These are phyloP conservation scores for Volucella inanis DNA, from an alignment of 2,888 invertebrate species.

Conservation along the genomic window DNA sequence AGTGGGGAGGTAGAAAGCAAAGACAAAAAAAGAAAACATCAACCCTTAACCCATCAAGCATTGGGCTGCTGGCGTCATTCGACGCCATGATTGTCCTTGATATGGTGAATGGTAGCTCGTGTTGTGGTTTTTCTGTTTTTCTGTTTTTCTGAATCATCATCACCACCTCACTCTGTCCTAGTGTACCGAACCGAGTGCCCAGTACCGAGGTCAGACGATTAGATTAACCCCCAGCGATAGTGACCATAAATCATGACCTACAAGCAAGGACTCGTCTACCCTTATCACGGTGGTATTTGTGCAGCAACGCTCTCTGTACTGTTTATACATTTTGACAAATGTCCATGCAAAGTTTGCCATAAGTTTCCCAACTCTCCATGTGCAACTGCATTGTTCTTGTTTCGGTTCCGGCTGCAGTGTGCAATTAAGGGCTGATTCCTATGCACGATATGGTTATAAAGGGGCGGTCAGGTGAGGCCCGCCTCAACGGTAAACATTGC, in stretches of 20 bases:
- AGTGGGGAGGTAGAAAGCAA: conserved; percentile 1
- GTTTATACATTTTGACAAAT: conserved; percentile 71
- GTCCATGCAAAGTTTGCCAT: conserved; percentile 69
- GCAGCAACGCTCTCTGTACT: conserved; percentile 19
- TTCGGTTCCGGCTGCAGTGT: conserved; percentile 53
- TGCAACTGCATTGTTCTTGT: neutral
- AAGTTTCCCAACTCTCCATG: conserved; percentile 5
- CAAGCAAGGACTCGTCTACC: neutral
- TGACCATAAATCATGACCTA: conserved; percentile 69
- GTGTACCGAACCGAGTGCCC: too few relatives aligned
- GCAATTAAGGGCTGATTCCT: conserved; percentile 64
- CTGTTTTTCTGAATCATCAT: conserved; percentile 2
- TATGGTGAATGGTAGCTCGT: conserved; percentile 1
- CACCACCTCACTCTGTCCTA: neutral
- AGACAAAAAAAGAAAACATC: conserved; percentile 6
- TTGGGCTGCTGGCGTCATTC: conserved; percentile 34
- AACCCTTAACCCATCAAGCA: conserved; percentile 3
- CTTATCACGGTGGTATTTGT: conserved; percentile 11
- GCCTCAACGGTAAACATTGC: conserved; percentile 74
- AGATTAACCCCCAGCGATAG: conserved; percentile 60
- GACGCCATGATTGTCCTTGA: conserved; percentile 48
- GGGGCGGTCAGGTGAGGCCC: conserved; percentile 60
- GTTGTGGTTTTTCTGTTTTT: conserved; percentile 47
- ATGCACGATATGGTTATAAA: conserved; percentile 46
- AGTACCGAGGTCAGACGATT: conserved; percentile 58